These are phyloP conservation scores for Cryptoprocta ferox DNA, from an alignment of 2,797 vertebrate species.

Conservation along the genomic window DNA sequence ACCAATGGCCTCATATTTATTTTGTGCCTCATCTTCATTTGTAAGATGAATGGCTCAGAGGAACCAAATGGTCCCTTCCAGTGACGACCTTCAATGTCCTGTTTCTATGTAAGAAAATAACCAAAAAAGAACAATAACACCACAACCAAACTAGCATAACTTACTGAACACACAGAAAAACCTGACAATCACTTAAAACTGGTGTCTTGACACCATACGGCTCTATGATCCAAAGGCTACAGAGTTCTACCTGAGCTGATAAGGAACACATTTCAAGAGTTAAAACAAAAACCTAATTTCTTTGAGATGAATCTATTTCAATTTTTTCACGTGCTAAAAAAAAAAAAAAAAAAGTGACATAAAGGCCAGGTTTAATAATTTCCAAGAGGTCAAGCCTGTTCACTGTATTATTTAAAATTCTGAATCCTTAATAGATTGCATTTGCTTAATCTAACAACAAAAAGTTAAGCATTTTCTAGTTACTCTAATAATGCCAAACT, in stretches of 20 bases:
- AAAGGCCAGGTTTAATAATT: neutral
- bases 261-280: neutral
- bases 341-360: neutral
- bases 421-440: neutral
- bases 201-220: neutral
- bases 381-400: neutral
- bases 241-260: neutral
- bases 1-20: neutral
- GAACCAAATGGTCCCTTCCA: neutral
- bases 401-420: neutral
- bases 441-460: neutral
- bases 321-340: neutral
- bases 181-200: neutral
- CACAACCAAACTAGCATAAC: neutral
- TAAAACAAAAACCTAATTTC: neutral
- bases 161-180: neutral
- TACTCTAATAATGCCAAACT: neutral
- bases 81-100: neutral
- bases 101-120: neutral
- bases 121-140: neutral
- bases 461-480: neutral
- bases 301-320: neutral
- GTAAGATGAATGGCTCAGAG: neutral
- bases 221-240: neutral
- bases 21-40: neutral